Base-by-base conservation (phyloP, 92 coral and sea anemone genomes). In the Paramuricea clavata region DNA sequence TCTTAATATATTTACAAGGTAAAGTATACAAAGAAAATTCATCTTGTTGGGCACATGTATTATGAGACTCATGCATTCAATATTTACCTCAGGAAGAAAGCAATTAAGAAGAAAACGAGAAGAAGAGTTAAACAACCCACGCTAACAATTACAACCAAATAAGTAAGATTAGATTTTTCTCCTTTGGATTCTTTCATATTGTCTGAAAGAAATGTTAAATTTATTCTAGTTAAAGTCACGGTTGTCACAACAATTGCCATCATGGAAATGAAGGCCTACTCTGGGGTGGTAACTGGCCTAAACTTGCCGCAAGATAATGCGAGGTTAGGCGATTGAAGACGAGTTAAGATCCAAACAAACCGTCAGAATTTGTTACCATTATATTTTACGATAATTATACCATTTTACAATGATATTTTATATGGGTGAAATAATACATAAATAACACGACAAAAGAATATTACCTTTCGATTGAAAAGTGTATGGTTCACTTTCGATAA, bases 21-120 rank as follows among this genome's bases (percentile, higher is more conserved):
- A 36, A 2, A 36, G 8, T 2, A 36, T 8, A 36, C 42, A 36
- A 36, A 36, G 42, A 36, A 36, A 36, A 36, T 36, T 36, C 42
- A 36, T 3, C 42, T 2, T 8, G 42, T 36, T 36, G 42, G 42
- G 4, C 42, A 36, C 42, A 8, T 36, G 3, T 36, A 8, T 8
- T 6, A 15, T 12, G 13, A 47, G n/a, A n/a, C n/a, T n/a, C n/a
- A n/a, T n/a, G 13, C 54, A 10, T 47, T 60, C 8, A 31, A 65
- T 27, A 25, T 13, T 62, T 65, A 65, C 72, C 72, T 65, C 72
- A 65, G 39, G 41, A 11, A 65, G 41, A 65, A 28, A 65, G 36
- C 41, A n/a, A 65, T 9, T 16, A 65, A 31, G 39, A 65, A 65
- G 5, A 31, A 1, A 19, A 65, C 72, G 22, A 65, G 72, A 65